Evolutionary conservation across 2,888 invertebrate species (phyloP).

Genomic region (Dicyrtomina minuta): DNA sequence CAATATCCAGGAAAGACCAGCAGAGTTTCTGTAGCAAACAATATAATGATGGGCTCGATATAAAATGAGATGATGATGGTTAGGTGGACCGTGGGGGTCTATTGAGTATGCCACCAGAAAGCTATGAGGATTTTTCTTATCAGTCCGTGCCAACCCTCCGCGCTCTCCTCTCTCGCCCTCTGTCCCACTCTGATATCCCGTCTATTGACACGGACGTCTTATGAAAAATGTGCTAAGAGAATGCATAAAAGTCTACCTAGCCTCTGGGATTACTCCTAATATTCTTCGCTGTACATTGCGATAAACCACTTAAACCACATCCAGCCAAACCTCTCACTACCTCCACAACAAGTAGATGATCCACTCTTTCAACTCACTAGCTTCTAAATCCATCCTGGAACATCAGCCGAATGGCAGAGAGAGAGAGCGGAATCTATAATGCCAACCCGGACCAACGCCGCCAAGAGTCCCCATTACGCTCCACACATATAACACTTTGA

Average conservation of each 20-base stretch:
- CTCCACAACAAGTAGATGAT: not conserved
- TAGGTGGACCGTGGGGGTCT: constrained; percentile 41
- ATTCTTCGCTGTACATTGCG: constrained; percentile 32
- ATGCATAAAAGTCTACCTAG: constrained; percentile 44
- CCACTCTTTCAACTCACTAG: constrained; percentile 17
- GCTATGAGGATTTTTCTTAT: constrained; percentile 45
- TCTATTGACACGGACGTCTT: constrained; percentile 43
- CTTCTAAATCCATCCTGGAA: not conserved
- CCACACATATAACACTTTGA: too few relatives aligned
- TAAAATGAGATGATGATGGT: constrained; percentile 36
- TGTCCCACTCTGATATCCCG: constrained; percentile 46
- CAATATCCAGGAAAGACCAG: constrained; percentile 38
- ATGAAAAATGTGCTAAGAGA: constrained; percentile 49
- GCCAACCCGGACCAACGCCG: too few relatives aligned
- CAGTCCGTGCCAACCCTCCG: constrained; percentile 41
- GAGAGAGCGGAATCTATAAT: too few relatives aligned
- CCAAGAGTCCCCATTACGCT: too few relatives aligned
- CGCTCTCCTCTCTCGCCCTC: constrained; percentile 8
- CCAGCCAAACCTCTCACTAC: not conserved
- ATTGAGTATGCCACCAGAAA: constrained; percentile 20
- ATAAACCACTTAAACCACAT: constrained; percentile 1
- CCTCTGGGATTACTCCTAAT: constrained; percentile 38
- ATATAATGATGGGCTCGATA: constrained; percentile 43
- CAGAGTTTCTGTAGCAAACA: constrained; percentile 44
- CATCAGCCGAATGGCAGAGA: too few relatives aligned